These are phyloP conservation scores for Sebastes cheni DNA, from an alignment of 2,797 vertebrate species.

Conservation along the genomic window DNA sequence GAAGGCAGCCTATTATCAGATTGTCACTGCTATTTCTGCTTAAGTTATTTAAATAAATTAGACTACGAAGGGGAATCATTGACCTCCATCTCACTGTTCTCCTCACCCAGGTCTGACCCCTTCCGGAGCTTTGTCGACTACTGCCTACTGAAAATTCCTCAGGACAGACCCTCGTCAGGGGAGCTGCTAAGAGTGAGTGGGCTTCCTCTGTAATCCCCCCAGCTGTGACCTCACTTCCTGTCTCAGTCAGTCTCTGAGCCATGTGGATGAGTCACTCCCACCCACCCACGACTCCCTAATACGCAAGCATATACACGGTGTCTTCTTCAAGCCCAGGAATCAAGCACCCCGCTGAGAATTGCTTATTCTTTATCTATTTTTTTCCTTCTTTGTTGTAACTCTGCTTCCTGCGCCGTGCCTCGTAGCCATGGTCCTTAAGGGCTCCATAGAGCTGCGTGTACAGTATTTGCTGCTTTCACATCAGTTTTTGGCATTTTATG, in stretches of 20 bases:
- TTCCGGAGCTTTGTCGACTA: constrained; percentile 99
- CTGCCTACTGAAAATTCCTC: constrained; percentile 99
- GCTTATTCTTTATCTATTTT: constrained; percentile 4
- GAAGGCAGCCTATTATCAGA: background rate
- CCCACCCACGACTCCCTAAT: constrained; percentile 55
- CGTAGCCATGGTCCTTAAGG: background rate
- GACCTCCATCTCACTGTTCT: constrained; percentile 27
- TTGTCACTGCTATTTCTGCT: background rate
- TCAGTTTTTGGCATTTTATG: background rate
- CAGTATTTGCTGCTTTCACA: constrained; percentile 27
- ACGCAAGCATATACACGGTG: constrained; percentile 43
- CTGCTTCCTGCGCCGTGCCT: constrained; percentile 14
- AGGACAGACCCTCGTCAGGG: constrained; percentile 95
- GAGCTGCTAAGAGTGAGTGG: constrained; percentile 94
- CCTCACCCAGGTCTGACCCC: constrained; percentile 88
- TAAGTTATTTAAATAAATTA: constrained; percentile 10
- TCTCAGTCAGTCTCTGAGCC: constrained; percentile 55
- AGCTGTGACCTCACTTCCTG: constrained; percentile 77
- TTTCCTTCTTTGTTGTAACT: background rate
- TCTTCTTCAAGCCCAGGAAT: constrained; percentile 31
- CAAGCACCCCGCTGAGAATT: constrained; percentile 39
- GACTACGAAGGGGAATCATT: background rate
- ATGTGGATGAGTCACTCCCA: constrained; percentile 72
- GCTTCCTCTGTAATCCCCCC: constrained; percentile 59
- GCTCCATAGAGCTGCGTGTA: background rate